phyloP scores from a whole-genome alignment of 2,888 invertebrate species.

The Ecliptopera silaceata region DNA sequence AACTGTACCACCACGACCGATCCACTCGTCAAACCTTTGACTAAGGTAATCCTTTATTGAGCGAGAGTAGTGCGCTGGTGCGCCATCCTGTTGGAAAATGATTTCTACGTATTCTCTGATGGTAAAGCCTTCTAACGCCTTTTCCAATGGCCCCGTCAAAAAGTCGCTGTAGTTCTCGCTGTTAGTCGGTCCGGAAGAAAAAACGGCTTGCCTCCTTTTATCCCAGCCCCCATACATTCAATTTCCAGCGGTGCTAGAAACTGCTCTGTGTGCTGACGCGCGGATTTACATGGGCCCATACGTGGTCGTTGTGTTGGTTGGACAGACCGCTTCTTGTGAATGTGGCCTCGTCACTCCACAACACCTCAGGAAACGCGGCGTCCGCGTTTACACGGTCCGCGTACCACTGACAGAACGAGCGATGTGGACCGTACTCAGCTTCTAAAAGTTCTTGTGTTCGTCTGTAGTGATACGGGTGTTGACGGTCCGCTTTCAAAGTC shows the following conservation, averaged over 20 bases:
- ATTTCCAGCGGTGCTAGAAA: not conserved
- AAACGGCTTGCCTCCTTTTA: not conserved
- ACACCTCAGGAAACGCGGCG: too few relatives aligned
- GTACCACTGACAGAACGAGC: too few relatives aligned
- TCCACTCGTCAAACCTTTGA: not conserved
- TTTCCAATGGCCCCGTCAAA: not conserved
- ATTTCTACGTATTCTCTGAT: not conserved
- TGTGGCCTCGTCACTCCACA: not conserved
- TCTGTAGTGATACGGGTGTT: too few relatives aligned
- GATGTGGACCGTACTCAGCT: too few relatives aligned
- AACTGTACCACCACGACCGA: not conserved
- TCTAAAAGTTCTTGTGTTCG: too few relatives aligned
- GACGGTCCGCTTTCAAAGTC: too few relatives aligned
- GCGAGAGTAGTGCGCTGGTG: not conserved
- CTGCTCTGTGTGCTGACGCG: not conserved
- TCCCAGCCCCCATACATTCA: not conserved
- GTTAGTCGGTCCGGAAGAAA: not conserved
- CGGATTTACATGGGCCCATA: constrained; percentile 3
- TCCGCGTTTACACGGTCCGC: too few relatives aligned
- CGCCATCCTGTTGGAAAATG: not conserved
- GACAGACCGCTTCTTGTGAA: not conserved
- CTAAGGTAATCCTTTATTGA: not conserved
- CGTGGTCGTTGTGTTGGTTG: constrained; percentile 1
- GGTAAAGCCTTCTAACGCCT: not conserved
- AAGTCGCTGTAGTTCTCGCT: not conserved